Conservation (phyloP, 2,888 invertebrate genomes). For the Cataglyphis albicans region DNA sequence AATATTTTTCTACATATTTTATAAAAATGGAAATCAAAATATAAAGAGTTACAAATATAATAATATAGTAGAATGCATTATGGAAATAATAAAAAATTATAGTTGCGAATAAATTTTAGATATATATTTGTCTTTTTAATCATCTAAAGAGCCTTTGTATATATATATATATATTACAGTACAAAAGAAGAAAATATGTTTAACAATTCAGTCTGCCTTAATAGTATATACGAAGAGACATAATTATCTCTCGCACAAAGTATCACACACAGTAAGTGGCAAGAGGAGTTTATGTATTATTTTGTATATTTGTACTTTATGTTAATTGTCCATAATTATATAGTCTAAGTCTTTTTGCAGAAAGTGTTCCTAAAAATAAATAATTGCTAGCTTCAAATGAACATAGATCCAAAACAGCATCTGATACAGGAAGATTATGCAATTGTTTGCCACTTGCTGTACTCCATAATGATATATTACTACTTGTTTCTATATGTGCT, state of each 20-base stretch:
- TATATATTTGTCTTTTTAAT: not conserved
- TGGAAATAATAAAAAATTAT: slow-evolving; percentile 31
- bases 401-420: slow-evolving; percentile 90
- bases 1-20: not conserved
- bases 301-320: slow-evolving; percentile 36
- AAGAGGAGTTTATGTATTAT: not conserved
- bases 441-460: slow-evolving; percentile 87
- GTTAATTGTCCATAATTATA: slow-evolving; percentile 86
- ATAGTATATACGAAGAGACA: not conserved
- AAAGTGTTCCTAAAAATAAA: slow-evolving; percentile 89
- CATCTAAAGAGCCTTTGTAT: not conserved
- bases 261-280: not conserved
- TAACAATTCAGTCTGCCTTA: slow-evolving; percentile 4
- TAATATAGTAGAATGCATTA: not conserved
- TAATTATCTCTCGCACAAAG: not conserved
- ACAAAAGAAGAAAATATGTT: not conserved
- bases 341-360: slow-evolving; percentile 89
- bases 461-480: slow-evolving; percentile 89
- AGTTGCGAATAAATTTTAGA: slow-evolving; percentile 6
- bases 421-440: slow-evolving; percentile 88
- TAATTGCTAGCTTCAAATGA: slow-evolving; percentile 87
- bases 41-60: not conserved
- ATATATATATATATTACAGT: not conserved
- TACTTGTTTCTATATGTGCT: slow-evolving; percentile 92
- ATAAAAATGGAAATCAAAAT: slow-evolving; percentile 7